phyloP scores from a whole-genome alignment of 1,140 invertebrate genomes.

The Pseudachorutes palmiensis region DNA sequence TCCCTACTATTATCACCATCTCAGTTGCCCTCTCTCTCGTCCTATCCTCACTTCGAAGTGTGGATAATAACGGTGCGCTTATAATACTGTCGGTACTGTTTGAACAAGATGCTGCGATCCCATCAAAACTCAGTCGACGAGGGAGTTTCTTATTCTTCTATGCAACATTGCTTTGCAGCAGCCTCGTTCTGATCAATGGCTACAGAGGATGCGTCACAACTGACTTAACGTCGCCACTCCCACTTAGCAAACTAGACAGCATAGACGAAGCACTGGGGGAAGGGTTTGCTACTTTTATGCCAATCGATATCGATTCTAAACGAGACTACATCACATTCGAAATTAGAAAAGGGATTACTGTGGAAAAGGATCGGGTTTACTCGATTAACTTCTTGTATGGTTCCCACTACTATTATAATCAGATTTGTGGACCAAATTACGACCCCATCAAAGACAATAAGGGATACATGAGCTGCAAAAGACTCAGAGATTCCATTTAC shows the following conservation, averaged over 20 bases:
- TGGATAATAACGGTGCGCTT: not conserved
- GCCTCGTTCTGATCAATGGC: not conserved
- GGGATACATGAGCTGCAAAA: no score
- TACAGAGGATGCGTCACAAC: not conserved
- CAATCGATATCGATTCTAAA: not conserved
- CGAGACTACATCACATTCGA: not conserved
- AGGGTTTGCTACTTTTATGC: not conserved
- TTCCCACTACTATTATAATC: not conserved
- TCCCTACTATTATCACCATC: not conserved
- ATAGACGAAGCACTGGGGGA: not conserved
- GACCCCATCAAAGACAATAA: no score
- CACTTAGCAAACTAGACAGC: not conserved
- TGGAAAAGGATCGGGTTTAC: not conserved
- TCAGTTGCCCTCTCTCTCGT: not conserved
- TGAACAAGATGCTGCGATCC: not conserved
- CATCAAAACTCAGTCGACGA: not conserved
- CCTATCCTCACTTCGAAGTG: not conserved
- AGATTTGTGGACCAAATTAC: not conserved
- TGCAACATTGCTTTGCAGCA: not conserved
- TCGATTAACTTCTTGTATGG: not conserved
- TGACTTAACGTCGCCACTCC: not conserved
- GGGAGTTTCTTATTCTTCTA: not conserved
- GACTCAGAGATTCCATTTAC: no score
- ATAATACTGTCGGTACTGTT: not conserved
- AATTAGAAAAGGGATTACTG: no score